Percentiles rank a stretch among this genome's conserved stretches.
phyloP scores from a whole-genome alignment of 2,888 invertebrate genomes.

The Orthosia gothica region DNA sequence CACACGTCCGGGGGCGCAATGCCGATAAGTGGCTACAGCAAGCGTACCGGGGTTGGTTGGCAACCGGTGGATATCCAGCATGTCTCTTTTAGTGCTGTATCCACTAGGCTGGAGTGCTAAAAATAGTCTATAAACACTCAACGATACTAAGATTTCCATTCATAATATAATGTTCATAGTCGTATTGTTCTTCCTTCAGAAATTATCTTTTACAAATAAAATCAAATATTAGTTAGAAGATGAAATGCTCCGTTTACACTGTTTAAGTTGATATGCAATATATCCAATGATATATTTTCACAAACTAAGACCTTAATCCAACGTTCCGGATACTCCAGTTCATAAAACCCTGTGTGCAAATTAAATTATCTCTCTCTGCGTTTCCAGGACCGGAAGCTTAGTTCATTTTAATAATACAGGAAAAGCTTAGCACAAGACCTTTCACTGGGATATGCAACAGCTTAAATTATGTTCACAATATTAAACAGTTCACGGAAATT shows the following conservation, averaged over 20 bases:
- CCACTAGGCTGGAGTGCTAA: no score
- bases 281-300: not conserved
- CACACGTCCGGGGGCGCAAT: no score
- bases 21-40: no score
- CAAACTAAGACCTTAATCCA: not conserved
- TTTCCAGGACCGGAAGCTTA: constrained; percentile 26
- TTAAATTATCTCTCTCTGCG: constrained; percentile 42
- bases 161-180: no score
- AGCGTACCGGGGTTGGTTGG: no score
- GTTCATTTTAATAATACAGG: constrained; percentile 38
- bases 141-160: no score
- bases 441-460: constrained; percentile 27
- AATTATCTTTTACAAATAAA: no score
- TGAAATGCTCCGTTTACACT: not conserved
- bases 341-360: constrained; percentile 47
- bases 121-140: no score
- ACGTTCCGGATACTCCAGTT: not conserved
- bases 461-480: constrained; percentile 30
- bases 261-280: not conserved
- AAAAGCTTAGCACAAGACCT: constrained; percentile 16
- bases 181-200: no score
- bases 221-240: no score
- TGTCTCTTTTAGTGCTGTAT: no score
- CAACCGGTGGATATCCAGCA: no score
- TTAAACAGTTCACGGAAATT: not conserved